These are phyloP conservation scores for Nothoprocta perdicaria DNA, from an alignment of 2,113 vertebrate species.

Conservation along the genomic window DNA sequence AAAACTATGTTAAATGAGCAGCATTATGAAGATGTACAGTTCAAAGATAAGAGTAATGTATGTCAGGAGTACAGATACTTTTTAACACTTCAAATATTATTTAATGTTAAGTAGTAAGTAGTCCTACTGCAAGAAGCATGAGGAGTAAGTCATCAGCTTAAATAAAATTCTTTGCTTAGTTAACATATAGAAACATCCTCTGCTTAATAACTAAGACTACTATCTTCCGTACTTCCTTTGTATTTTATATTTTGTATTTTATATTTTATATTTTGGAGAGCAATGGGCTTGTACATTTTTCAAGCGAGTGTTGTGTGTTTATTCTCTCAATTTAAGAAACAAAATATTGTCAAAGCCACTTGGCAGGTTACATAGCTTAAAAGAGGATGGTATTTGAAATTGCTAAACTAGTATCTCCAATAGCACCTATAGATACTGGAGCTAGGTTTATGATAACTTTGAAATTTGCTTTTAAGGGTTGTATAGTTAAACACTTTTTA, in stretches of 20 bases:
- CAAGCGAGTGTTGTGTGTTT: not conserved
- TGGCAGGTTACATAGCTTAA: not conserved
- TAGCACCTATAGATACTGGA: constrained; percentile 1
- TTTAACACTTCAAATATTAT: not conserved
- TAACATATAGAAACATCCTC: not conserved
- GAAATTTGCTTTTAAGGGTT: constrained; percentile 65
- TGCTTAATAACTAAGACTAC: not conserved
- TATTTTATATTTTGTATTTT: not conserved
- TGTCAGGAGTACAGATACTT: not conserved
- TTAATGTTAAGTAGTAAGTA: not conserved
- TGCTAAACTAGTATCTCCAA: not conserved
- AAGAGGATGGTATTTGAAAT: not conserved
- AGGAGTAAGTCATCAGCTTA: not conserved
- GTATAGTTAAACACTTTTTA: constrained; percentile 67
- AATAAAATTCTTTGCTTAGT: not conserved
- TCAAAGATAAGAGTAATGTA: not conserved
- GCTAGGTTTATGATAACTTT: constrained; percentile 12
- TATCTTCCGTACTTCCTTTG: not conserved
- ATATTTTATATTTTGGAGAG: not conserved
- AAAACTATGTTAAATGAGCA: not conserved
- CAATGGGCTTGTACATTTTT: not conserved
- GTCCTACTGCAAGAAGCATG: not conserved
- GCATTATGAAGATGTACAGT: not conserved
- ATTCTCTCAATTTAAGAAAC: not conserved
- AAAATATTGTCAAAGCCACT: not conserved